Conservation (phyloP, 2,888 invertebrate genomes). For the Eristalis pertinax region DNA sequence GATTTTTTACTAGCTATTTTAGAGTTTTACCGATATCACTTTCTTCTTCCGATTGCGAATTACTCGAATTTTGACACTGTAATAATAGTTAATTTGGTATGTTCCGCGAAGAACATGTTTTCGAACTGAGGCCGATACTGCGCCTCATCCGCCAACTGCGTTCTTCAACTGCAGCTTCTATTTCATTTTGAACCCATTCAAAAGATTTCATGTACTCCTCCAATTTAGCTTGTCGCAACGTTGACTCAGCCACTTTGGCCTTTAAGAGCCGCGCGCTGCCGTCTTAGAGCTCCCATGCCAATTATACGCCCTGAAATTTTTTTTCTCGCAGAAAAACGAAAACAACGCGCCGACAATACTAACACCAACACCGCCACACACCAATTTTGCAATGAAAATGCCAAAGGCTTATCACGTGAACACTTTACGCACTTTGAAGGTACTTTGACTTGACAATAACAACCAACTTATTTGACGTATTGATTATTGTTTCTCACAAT, state of each 20-base stretch:
- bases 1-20: slow-evolving; percentile 5
- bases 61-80: background rate
- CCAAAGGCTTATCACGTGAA: no score
- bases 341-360: no score
- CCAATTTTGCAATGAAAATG: no score
- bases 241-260: background rate
- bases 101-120: background rate
- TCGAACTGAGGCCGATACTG: slow-evolving; percentile 19
- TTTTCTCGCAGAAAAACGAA: no score
- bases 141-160: background rate
- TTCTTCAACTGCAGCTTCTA: slow-evolving; percentile 5
- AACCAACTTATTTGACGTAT: no score
- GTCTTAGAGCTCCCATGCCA: background rate
- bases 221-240: background rate
- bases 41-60: slow-evolving; percentile 9
- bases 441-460: no score
- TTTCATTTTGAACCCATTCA: slow-evolving; percentile 11
- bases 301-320: no score
- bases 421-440: no score
- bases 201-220: background rate
- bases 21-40: background rate
- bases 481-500: no score
- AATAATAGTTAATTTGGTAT: slow-evolving; percentile 6
- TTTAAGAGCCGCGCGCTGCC: background rate
- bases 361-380: no score